These are phyloP conservation scores for Torymus texanus DNA, from an alignment of 2,888 invertebrate genomes.

Conservation along the genomic window DNA sequence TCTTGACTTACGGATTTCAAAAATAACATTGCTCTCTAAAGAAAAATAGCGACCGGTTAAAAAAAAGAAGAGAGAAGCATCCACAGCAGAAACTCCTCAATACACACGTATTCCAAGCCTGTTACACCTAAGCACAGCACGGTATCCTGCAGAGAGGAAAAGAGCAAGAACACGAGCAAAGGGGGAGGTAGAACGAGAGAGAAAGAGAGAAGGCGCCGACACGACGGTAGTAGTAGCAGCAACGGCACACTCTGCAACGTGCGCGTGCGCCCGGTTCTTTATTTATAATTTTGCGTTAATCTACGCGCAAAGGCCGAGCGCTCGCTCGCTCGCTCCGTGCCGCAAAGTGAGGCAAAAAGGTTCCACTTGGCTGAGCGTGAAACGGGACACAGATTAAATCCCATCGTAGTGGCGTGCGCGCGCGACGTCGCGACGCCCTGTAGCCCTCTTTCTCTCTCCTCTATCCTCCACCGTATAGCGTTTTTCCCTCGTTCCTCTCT, in stretches of 20 bases:
- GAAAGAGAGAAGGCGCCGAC: slow-evolving; percentile 56
- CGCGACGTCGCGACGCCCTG: slow-evolving; percentile 69
- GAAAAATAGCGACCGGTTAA: too few species aligned
- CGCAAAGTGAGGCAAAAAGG: slow-evolving; percentile 76
- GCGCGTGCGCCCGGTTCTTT: slow-evolving; percentile 65
- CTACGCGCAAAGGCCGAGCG: slow-evolving; percentile 65
- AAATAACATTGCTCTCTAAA: too few species aligned
- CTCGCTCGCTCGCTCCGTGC: slow-evolving; percentile 62
- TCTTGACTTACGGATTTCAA: too few species aligned
- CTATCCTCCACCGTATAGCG: neutral
- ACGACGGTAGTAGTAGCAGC: neutral
- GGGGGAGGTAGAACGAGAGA: slow-evolving; percentile 55
- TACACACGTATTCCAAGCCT: neutral
- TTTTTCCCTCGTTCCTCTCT: slow-evolving; percentile 30
- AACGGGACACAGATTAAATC: slow-evolving; percentile 79
- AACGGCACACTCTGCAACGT: slow-evolving; percentile 47
- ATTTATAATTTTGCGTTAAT: slow-evolving; percentile 77
- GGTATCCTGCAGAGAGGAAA: neutral
- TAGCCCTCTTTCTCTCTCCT: slow-evolving; percentile 60
- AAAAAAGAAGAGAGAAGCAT: too few species aligned
- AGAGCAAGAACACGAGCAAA: slow-evolving; percentile 38
- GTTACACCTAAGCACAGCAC: neutral
- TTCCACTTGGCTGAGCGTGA: slow-evolving; percentile 77
- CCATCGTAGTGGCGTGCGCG: slow-evolving; percentile 70
- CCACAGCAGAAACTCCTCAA: neutral